phyloP scores from a whole-genome alignment of 2,888 invertebrate genomes.

The Sycophila texana region DNA sequence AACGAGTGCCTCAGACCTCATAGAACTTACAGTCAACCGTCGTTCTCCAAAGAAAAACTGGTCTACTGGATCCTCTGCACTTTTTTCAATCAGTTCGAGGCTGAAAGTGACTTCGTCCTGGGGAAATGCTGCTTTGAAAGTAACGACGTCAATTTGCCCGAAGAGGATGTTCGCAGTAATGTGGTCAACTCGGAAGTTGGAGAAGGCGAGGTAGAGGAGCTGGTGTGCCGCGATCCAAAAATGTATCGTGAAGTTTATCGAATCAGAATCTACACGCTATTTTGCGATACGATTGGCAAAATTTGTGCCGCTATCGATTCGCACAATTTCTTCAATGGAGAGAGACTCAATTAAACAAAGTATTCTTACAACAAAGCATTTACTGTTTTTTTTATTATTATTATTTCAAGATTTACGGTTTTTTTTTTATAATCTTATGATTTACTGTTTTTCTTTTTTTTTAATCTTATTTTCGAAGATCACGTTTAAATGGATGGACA shows the following conservation, averaged over 20 bases:
- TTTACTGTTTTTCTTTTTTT: conserved; percentile 28
- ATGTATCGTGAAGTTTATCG: conserved; percentile 63
- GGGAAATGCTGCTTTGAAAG: conserved; percentile 7
- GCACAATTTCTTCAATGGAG: conserved; percentile 20
- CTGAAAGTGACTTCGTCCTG: conserved; percentile 58
- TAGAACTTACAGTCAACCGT: not conserved
- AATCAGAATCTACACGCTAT: conserved; percentile 60
- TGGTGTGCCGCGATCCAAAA: not conserved
- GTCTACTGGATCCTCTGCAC: conserved; percentile 62
- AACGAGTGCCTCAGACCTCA: conserved; percentile 5
- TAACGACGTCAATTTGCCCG: not conserved
- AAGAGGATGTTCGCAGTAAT: not conserved
- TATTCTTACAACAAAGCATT: not conserved
- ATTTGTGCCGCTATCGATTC: conserved; percentile 63
- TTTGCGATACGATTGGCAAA: conserved; percentile 59
- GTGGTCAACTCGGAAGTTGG: conserved; percentile 4
- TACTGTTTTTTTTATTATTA: not conserved
- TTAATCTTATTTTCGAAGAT: conserved; percentile 12
- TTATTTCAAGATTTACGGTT: not conserved
- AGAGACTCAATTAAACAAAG: conserved; percentile 3
- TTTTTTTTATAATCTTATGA: conserved; percentile 1
- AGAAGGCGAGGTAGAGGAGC: not conserved
- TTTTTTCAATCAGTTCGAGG: conserved; percentile 64
- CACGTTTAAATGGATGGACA: not conserved
- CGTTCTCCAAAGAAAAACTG: not conserved